Evolutionary conservation across 30 jellyfish, hydroid and myxozoan species (phyloP), one percentile per base, ranked within the genome.

Genomic region (Aurelia aurita): DNA sequence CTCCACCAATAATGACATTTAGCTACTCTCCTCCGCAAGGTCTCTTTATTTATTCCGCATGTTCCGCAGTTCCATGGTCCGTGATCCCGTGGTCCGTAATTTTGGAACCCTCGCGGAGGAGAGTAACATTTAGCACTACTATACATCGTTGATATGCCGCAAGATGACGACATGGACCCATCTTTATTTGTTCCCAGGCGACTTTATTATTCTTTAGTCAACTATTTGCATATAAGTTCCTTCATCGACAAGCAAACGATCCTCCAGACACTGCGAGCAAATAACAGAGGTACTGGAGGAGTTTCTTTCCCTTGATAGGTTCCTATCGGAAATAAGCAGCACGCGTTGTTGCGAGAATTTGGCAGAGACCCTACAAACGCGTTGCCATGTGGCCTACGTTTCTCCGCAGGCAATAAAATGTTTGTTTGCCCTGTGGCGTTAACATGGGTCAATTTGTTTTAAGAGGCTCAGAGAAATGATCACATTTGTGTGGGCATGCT

Each of bases 181-280:
- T 75, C 85, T 75, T 75, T 75, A 49, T 57, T 75, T 75, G 72
- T 54, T 75, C 63, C 87, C 76, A 23, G 87, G 87, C 58, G 87
- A 31, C 87, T 23, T 27, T 34, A 26, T 51, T 75, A 57, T 39
- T 53, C 75, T 53, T 57, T 55, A 22, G 71, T 26, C 22, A 16
- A 55, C 75, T 53, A 49, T 58, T 75, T 51, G 15, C 87, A 21
- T 71, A 71, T 71, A 14, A 7, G 23, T 43, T 43, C 23, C 82
- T 55, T 55, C 67, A 55, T 22, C 12, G 29, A 55, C 67, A 55
- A 19, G 29, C 8, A 19, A 55, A 19, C 13, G 29, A 19, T 55
- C 14, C 29, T 22, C 67, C 67, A 55, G 67, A 55, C 67, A 5
- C 12, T 22, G 67, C 14, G 29, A 55, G 67, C 67, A 55, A 55